These are phyloP conservation scores for Dreissena polymorpha DNA, from an alignment of 1,140 invertebrate species.

Conservation along the genomic window DNA sequence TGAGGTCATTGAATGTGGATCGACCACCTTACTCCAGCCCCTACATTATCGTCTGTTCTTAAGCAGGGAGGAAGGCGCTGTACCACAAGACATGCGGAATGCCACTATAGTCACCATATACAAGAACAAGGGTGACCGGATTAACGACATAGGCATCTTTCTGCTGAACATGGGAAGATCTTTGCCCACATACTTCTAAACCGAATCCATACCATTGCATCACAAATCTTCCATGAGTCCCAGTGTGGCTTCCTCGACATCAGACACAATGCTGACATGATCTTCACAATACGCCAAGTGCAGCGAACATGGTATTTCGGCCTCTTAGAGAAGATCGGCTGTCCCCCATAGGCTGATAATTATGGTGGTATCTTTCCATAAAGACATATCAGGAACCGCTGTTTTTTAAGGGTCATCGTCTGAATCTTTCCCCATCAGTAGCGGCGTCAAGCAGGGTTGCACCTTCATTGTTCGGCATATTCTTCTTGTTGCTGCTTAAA, in stretches of 20 bases:
- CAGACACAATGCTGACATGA: constrained; percentile 55
- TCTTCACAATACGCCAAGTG: constrained; percentile 56
- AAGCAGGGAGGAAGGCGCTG: neutral
- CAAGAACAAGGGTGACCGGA: constrained; percentile 60
- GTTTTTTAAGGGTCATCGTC: neutral
- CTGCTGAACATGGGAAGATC: constrained; percentile 52
- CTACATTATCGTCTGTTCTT: too few species aligned
- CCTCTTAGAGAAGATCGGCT: neutral
- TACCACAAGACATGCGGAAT: constrained; percentile 54
- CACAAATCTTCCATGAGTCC: constrained; percentile 23
- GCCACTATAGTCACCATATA: constrained; percentile 54
- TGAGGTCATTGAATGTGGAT: too few species aligned
- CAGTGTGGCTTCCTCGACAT: constrained; percentile 59
- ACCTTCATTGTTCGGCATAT: constrained; percentile 31
- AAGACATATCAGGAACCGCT: neutral
- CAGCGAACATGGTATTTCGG: constrained; percentile 54
- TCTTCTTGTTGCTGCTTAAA: constrained; percentile 20
- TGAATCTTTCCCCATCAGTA: neutral
- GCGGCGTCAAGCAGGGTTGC: constrained; percentile 27
- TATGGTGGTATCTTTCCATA: constrained; percentile 37
- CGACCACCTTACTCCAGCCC: too few species aligned
- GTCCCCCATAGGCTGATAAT: neutral
- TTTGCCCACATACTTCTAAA: constrained; percentile 38
- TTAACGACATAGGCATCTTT: constrained; percentile 58
- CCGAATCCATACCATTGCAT: constrained; percentile 9